Evolutionary conservation across 2,888 invertebrate species (phyloP).

Genomic region (Amphipoea lucens): DNA sequence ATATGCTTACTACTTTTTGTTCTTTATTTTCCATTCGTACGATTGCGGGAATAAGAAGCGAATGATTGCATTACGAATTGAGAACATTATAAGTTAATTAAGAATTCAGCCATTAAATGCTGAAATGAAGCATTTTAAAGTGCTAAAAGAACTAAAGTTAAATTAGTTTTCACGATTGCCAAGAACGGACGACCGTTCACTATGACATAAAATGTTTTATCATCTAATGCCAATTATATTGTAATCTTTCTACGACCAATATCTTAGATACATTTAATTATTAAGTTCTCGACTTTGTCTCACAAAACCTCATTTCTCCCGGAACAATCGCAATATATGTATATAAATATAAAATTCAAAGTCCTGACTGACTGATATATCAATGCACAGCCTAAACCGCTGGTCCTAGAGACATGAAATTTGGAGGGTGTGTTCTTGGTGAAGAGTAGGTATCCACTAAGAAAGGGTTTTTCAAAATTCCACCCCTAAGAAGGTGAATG

Average conservation of each 20-base stretch:
- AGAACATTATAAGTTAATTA: not conserved
- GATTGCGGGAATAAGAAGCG: not conserved
- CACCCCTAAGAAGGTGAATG: no score
- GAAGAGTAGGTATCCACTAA: no score
- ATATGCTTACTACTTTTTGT: not conserved
- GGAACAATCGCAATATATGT: slow-evolving; percentile 7
- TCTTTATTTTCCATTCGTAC: not conserved
- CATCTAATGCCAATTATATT: not conserved
- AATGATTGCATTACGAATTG: slow-evolving; percentile 11
- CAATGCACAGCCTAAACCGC: no score
- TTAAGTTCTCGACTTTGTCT: slow-evolving; percentile 15
- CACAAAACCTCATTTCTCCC: slow-evolving; percentile 14
- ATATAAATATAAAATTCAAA: no score
- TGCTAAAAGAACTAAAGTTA: not conserved
- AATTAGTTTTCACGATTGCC: not conserved
- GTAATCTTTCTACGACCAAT: not conserved
- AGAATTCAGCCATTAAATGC: not conserved
- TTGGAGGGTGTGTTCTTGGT: no score
- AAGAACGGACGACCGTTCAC: not conserved
- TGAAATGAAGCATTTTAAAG: not conserved
- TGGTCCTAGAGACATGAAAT: no score
- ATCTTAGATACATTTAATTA: slow-evolving; percentile 2
- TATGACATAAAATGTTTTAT: slow-evolving; percentile 6
- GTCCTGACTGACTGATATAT: no score
- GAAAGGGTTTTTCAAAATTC: no score